Evolutionary conservation across 2,113 vertebrate genomes (phyloP), one percentile per base, ranked within the genome.

Genomic region (Ceyx margarethae): DNA sequence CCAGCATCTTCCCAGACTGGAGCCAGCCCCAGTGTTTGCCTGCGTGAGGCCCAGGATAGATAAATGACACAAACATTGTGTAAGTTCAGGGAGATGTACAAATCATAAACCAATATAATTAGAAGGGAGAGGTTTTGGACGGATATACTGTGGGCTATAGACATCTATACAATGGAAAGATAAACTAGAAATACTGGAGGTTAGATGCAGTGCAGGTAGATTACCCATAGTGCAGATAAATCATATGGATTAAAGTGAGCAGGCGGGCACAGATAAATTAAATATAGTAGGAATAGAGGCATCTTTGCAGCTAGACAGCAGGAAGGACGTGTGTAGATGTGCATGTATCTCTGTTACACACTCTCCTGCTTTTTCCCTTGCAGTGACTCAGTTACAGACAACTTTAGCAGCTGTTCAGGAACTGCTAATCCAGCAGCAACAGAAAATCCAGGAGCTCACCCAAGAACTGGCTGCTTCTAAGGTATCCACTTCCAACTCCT

Each of bases 371-470:
- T 82, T 96, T 90, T 90, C 88, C 96, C 89, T 82, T 87, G 18
- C 96, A 99, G 99, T 99, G 85, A 98, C 97, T 78, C 99, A 99
- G 96, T 95, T 99, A 53, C 99, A 99, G 97, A 97, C 98, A 88
- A 99, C 99, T 13, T 96, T 99, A 95, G 97, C 97, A 62, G 98
- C 98, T 2, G 98, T 99, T 77, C 99, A 99, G 95, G 99, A 99
- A 69, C 98, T 99, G 83, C 98, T 99, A 79, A 91, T 98, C 51
- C 99, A 99, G 91, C 99, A 99, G 89, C 99, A 99, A 90, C 98
- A 99, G 97, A 98, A 97, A 91, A 98, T 99, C 88, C 99, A 99
- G 93, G 98, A 99, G 81, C 98, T 99, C 35, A 98, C 98, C n/a
- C 98, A 98, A 48, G 99, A 99, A 46, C 97, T 99, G 95, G 96